Percentiles rank a stretch among this genome's conserved stretches.
Evolutionary conservation across 2,797 vertebrate genomes (phyloP).

Genomic region (Otolemur crassicaudatus): DNA sequence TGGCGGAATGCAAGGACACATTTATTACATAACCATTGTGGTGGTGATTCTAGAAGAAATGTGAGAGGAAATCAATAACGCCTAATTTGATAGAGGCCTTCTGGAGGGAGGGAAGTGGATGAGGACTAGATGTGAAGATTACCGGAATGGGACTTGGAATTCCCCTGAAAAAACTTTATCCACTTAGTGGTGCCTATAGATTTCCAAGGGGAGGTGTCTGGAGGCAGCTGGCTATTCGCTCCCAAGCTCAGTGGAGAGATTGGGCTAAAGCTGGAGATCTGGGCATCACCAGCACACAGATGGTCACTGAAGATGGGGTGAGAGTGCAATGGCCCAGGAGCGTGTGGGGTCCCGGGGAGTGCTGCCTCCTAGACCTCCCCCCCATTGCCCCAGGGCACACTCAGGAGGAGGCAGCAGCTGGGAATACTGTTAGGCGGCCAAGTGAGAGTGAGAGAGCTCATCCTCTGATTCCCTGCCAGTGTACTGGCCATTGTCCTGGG

Average conservation of each 20-base stretch:
- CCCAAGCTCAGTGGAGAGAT: neutral
- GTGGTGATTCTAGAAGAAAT: neutral
- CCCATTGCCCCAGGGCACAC: neutral
- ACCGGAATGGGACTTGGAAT: neutral
- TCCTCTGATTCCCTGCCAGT: neutral
- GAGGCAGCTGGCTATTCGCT: neutral
- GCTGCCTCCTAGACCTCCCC: neutral
- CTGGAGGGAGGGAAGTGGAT: neutral
- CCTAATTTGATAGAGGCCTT: neutral
- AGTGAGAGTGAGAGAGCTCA: fast-evolving
- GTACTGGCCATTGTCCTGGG: neutral
- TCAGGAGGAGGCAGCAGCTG: neutral
- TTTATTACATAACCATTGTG: neutral
- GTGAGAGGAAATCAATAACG: neutral
- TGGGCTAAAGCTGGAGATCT: no score
- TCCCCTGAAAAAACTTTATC: fast-evolving
- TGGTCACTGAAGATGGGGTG: neutral
- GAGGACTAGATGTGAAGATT: neutral
- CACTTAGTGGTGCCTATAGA: neutral
- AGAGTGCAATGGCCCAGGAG: neutral
- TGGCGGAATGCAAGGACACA: neutral
- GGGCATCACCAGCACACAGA: neutral
- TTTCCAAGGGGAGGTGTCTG: neutral
- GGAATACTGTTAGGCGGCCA: neutral
- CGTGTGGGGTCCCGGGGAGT: neutral